Conservation (phyloP, 2,797 vertebrate genomes). For the Pempheris klunzingeri region DNA sequence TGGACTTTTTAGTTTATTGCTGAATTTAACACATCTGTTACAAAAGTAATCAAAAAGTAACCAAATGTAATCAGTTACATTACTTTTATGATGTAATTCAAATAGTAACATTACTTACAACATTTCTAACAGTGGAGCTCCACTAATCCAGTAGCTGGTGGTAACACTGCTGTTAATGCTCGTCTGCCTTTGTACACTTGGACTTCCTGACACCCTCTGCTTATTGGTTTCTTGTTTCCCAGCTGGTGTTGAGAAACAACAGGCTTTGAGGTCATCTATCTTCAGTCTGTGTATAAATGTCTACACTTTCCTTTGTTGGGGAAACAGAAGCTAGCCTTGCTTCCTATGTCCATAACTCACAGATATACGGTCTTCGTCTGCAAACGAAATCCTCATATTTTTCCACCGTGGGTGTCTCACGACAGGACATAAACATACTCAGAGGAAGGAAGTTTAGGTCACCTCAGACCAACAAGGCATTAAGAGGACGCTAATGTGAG, state of each 20-base stretch:
- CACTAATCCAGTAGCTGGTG: no score
- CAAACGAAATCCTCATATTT: constrained; percentile 1
- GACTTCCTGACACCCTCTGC: neutral
- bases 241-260: neutral
- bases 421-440: constrained; percentile 4
- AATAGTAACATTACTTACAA: no score
- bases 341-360: neutral
- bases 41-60: no score
- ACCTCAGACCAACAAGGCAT: neutral
- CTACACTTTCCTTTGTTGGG: constrained; percentile 4
- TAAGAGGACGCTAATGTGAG: neutral
- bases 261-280: neutral
- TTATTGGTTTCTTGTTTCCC: neutral
- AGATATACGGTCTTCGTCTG: neutral
- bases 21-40: no score
- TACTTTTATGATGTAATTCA: no score
- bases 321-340: neutral
- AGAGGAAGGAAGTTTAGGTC: constrained; percentile 32
- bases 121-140: no score
- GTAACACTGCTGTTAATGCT: no score
- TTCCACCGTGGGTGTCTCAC: neutral
- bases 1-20: no score
- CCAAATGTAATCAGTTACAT: no score
- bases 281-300: neutral
- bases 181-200: no score